These are phyloP conservation scores for Morelia viridis DNA, from an alignment of 2,797 vertebrate species.

Conservation along the genomic window DNA sequence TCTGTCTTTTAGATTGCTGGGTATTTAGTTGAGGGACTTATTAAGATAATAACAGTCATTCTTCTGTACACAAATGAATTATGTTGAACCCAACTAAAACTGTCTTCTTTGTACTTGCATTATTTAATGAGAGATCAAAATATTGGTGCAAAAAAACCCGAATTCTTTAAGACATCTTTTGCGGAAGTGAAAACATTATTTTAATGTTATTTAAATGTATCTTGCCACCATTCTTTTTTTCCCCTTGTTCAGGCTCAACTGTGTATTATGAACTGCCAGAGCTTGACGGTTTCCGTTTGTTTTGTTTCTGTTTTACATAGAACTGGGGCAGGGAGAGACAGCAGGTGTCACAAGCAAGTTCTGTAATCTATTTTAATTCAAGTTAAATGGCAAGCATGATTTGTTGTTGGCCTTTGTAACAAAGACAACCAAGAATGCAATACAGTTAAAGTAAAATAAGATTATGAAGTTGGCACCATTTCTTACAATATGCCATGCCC, in stretches of 20 bases:
- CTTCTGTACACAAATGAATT: neutral
- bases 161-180: neutral
- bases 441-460: neutral
- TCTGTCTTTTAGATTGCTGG: neutral
- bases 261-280: neutral
- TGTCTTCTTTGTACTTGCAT: neutral
- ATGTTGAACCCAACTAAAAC: neutral
- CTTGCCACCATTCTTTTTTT: neutral
- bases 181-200: neutral
- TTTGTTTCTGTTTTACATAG: neutral
- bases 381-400: neutral
- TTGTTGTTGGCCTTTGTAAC: neutral
- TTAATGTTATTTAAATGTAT: neutral
- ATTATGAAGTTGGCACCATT: neutral
- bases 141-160: neutral
- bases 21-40: neutral
- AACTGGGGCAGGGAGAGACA: neutral
- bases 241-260: neutral
- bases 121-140: neutral
- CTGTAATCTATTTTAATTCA: neutral
- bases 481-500: neutral
- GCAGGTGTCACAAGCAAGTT: neutral
- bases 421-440: neutral
- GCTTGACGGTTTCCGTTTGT: neutral
- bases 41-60: neutral